Conservation (phyloP, 2,888 invertebrate species). For the Tenthredo distinguenda region DNA sequence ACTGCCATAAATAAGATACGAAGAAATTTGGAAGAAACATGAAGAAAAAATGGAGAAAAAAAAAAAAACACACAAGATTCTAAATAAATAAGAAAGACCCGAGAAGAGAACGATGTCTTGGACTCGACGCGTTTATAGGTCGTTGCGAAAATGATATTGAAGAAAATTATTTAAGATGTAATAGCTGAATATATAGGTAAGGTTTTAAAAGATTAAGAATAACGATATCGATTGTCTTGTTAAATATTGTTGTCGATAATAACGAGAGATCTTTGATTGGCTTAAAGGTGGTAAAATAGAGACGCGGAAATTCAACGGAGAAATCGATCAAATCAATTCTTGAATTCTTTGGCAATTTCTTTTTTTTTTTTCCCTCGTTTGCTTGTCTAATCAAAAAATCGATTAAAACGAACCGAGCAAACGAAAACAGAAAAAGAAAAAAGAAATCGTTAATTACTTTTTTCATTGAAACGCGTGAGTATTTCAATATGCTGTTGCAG, state of each 20-base stretch:
- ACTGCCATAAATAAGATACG: constrained; percentile 68
- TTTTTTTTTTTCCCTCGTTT: background rate
- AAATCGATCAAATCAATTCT: background rate
- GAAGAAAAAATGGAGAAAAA: background rate
- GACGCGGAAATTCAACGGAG: background rate
- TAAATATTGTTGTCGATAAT: background rate
- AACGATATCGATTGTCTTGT: background rate
- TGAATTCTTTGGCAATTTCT: background rate
- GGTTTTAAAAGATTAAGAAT: background rate
- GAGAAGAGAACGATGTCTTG: background rate
- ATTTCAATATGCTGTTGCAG: too few relatives aligned
- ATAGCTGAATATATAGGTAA: constrained; percentile 15
- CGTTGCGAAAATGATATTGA: background rate
- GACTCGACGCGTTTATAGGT: background rate
- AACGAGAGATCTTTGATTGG: background rate
- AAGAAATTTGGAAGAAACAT: constrained; percentile 1
- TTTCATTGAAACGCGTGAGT: too few relatives aligned
- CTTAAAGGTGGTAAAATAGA: background rate
- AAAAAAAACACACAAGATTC: background rate
- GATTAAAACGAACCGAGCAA: too few relatives aligned
- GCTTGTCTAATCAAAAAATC: background rate
- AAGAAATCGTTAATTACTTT: background rate
- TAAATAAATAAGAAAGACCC: background rate
- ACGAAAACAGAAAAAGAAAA: background rate
- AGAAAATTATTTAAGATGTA: background rate